Evolutionary conservation across 2,888 invertebrate genomes (phyloP), one percentile per base, ranked within the genome.

Genomic region (Pseudococcus viburni): DNA sequence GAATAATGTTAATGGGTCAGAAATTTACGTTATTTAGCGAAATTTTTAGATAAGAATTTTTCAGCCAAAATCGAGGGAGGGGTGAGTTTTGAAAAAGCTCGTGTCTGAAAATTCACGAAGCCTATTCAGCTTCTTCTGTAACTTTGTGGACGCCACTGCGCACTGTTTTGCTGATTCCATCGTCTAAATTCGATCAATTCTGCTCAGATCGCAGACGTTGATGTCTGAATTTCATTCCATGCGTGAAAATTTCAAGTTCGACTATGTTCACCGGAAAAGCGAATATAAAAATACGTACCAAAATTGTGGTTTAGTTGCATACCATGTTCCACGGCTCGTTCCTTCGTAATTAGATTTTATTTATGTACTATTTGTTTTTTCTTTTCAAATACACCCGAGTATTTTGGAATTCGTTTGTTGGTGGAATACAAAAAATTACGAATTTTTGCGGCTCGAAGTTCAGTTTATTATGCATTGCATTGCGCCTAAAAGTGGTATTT

Each of bases 301-400:
- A 33, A 33, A 2, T 77, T 77, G 26, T 26, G 17, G 6, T 33
- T 33, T 3, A 33, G 12, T 80, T 11, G 80, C 42, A n/a, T 42
- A n/a, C 80, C 6, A n/a, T n/a, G 39, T 80, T 80, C 46, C 19
- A 46, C n/a, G 0, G 42, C 80, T 80, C 80, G 80, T 80, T 80
- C 80, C 80, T 80, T 80, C 42, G 19, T 80, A 7, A 33, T 3
- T 33, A 3, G 3, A 33, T 33, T 33, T 33, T 2, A 33, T 33
- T 33, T 33, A 33, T 33, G 26, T 33, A 33, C 1, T 33, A 33
- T 33, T 42, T 80, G 3, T 42, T 19, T 80, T n/a, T n/a, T 80
- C 42, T n/a, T n/a, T 80, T 80, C 11, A 42, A 80, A 17, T 11
- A 42, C 4, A 26, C 17, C 42, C 19, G 9, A 42, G 80, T 15